Base-by-base conservation (phyloP, 2,888 invertebrate species). In the Diplolepis rosae region DNA sequence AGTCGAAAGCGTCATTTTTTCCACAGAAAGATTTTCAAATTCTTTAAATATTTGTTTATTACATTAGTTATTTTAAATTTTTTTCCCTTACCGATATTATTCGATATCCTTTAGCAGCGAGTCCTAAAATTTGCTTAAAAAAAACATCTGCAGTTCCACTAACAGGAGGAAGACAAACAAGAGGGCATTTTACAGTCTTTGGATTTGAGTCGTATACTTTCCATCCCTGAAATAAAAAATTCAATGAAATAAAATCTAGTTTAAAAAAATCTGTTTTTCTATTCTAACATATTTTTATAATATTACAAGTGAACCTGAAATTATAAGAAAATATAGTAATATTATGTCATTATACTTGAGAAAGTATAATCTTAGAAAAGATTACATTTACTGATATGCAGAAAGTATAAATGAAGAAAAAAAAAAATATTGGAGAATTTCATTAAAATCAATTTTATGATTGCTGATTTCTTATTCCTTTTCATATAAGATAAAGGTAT, bases 61-160 rank as follows among this genome's bases (percentile, higher is more conserved):
- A 69, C 50, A 48, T 66, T 69, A 27, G 7, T 18, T 30, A n/a
- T 39, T 42, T 27, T 35, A n/a, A 39, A 13, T 13, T 2, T 45
- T 66, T 66, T 2, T 22, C 30, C 84, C 91, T 90, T 84, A 93
- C 93, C 22, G 95, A 91, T 83, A 97, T 95, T 2, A 96, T 94
- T 74, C 97, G 90, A 77, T 95, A 93, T 56, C 96, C 96, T 84
- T 94, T 92, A 0, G 94, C 93, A 15, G 95, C 92, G 13, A 97
- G 90, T 1, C 94, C 92, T 83, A 96, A 90, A 28, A 96, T 92
- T 90, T 97, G 97, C 84, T 93, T 93, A 87, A 93, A 97, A 90
- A 94, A 97, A 66, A 96, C 92, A 89, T 97, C 97, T 7, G 96
- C 95, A 11, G 95, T 95, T 2, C 97, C 96, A 78, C 96, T 95